Evolutionary conservation across 1,140 invertebrate species (phyloP), one percentile per base, ranked within the genome.

Genomic region (Drosophila mayri): DNA sequence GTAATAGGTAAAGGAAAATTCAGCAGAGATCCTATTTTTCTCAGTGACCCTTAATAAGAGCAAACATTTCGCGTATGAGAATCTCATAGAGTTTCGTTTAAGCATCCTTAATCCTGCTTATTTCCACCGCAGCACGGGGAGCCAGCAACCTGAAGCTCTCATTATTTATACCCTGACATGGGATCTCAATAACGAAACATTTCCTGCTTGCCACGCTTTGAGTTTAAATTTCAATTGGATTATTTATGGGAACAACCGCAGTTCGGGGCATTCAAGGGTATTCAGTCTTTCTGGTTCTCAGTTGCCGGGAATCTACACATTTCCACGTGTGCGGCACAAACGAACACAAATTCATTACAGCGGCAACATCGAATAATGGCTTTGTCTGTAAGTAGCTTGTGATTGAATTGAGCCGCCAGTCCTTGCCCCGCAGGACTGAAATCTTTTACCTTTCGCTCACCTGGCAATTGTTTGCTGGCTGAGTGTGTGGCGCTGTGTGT

Each of bases 311-410:
- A 30, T 30, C 28, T 30, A 49, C 55, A 79, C 67, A 73, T 86
- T 81, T 86, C 62, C 67, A 71, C 55, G n/a, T 65, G 58, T 75
- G 62, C 47, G 78, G 71, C 76, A 67, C 38, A 64, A 81, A 86
- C 52, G 44, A 49, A 52, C 47, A 46, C 50, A 81, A 81, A 86
- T 81, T 86, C 82, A 86, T 86, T 86, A 86, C 78, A 63, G 44
- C 60, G 74, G 68, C 82, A 81, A 75, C 61, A 76, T 71, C 73
- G 65, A 87, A 77, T 76, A 83, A 88, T 80, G 66, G 79, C 79
- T 83, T 83, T 90, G 85, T 84, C 73, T 87, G 80, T 88, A 88
- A 90, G 81, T 88, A 88, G 84, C 84, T 88, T 78, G 84, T 85
- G 85, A 90, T 88, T 88, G 85, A 88, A 88, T 88, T 88, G 84